phyloP scores from a whole-genome alignment of 1,140 invertebrate genomes.

The Heliconius hermathena region DNA sequence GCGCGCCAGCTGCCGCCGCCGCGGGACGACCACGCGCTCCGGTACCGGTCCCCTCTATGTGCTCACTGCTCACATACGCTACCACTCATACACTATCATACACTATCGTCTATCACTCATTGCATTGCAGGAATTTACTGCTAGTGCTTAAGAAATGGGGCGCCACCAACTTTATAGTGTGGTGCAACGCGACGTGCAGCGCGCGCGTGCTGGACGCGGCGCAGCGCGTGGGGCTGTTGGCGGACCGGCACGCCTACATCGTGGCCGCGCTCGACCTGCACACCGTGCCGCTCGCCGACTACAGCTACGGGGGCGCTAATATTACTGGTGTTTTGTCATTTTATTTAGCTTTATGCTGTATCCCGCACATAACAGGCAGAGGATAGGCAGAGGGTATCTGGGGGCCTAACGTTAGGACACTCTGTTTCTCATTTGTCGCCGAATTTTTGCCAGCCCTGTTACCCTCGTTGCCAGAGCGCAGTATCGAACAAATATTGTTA shows the following conservation, averaged over 20 bases:
- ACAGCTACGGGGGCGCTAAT: conserved; percentile 91
- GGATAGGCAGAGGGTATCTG: too few species aligned
- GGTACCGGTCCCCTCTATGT: conserved; percentile 33
- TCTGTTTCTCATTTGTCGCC: too few species aligned
- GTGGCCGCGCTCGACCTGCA: conserved; percentile 91
- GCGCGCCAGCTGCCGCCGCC: conserved; percentile 56
- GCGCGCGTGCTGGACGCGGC: conserved; percentile 77
- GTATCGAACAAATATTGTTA: too few species aligned
- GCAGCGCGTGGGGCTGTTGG: conserved; percentile 92
- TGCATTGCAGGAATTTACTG: conserved; percentile 54
- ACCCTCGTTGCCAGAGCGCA: too few species aligned
- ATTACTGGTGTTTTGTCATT: conserved; percentile 84
- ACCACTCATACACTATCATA: not conserved
- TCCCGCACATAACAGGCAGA: too few species aligned
- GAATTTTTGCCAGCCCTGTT: too few species aligned
- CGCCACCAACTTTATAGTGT: conserved; percentile 64
- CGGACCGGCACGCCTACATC: conserved; percentile 87
- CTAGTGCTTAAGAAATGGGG: conserved; percentile 68
- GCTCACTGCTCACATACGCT: not conserved
- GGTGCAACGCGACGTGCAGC: conserved; percentile 59
- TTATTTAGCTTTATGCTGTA: too few species aligned
- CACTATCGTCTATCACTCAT: not conserved
- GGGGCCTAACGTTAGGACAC: too few species aligned
- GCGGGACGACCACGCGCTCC: conserved; percentile 56
- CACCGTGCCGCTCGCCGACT: conserved; percentile 88